Conservation (phyloP, 2,888 invertebrate genomes). For the Diploptera punctata region DNA sequence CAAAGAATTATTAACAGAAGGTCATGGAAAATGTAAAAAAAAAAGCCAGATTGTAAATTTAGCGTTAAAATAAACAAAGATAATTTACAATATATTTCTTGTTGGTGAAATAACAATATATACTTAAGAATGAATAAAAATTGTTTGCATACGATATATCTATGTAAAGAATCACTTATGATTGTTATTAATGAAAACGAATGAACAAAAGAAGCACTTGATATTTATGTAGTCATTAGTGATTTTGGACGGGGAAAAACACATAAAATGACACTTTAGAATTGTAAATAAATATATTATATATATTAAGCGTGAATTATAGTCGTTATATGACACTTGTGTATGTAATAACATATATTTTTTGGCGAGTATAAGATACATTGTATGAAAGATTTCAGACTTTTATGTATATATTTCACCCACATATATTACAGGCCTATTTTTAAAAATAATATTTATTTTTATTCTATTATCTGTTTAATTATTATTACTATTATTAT, state of each 20-base stretch:
- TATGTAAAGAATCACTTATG: not conserved
- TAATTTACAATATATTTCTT: constrained; percentile 22
- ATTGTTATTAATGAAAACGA: constrained; percentile 20
- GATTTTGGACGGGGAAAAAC: not conserved
- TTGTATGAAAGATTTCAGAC: constrained; percentile 30
- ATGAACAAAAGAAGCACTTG: not conserved
- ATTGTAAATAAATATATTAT: constrained; percentile 33
- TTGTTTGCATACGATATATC: constrained; percentile 1
- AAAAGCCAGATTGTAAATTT: constrained; percentile 11
- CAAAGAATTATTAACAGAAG: not conserved
- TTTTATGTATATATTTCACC: constrained; percentile 23
- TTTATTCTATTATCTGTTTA: too few species aligned
- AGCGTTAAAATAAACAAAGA: not conserved
- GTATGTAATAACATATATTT: constrained; percentile 42
- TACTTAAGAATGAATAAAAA: constrained; percentile 23
- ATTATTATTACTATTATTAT: too few species aligned
- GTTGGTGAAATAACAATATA: constrained; percentile 24
- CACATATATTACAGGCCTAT: constrained; percentile 8
- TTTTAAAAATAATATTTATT: too few species aligned
- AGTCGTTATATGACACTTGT: constrained; percentile 36
- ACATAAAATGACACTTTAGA: constrained; percentile 23
- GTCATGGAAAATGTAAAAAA: not conserved
- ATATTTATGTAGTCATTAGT: constrained; percentile 19
- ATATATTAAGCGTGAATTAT: constrained; percentile 19
- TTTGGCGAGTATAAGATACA: constrained; percentile 40